A percentile compares a stretch with the other conserved stretches of the same genome.
These are phyloP conservation scores for Lepisosteus oculatus DNA, from an alignment of 2,113 vertebrate genomes.

Conservation along the genomic window DNA sequence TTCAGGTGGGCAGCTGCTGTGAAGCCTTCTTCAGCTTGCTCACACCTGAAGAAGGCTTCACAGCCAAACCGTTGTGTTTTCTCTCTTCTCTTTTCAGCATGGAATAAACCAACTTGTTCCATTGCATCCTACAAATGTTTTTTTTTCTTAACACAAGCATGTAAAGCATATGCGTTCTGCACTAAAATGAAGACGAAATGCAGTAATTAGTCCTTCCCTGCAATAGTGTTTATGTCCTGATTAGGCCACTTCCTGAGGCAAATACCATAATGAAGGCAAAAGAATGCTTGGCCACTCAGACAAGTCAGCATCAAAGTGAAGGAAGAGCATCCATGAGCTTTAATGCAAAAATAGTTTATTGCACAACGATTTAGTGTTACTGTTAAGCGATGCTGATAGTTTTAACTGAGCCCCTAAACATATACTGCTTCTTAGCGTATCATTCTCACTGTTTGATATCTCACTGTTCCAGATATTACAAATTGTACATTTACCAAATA, in stretches of 20 bases:
- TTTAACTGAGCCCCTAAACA: background rate
- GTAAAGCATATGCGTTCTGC: background rate
- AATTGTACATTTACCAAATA: too few relatives aligned
- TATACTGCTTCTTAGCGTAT: background rate
- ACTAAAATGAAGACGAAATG: constrained; percentile 35
- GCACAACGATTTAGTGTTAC: constrained; percentile 8
- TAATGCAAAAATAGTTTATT: background rate
- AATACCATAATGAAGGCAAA: constrained; percentile 69
- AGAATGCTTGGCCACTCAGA: constrained; percentile 68
- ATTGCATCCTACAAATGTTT: too few relatives aligned
- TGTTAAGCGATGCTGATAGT: background rate
- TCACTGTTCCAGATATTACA: too few relatives aligned
- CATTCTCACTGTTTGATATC: background rate
- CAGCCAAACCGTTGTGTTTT: too few relatives aligned
- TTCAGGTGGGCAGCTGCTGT: too few relatives aligned
- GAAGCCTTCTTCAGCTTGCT: too few relatives aligned
- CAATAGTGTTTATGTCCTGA: constrained; percentile 75
- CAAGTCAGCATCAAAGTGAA: constrained; percentile 59
- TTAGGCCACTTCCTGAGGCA: constrained; percentile 82
- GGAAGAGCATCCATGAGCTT: background rate
- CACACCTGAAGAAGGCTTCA: too few relatives aligned
- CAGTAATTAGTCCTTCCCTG: constrained; percentile 69
- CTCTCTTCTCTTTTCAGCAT: too few relatives aligned
- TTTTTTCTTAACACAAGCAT: too few relatives aligned
- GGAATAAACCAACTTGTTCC: too few relatives aligned